Conservation (phyloP, 2,888 invertebrate genomes). For the Caenorhabditis angaria region DNA sequence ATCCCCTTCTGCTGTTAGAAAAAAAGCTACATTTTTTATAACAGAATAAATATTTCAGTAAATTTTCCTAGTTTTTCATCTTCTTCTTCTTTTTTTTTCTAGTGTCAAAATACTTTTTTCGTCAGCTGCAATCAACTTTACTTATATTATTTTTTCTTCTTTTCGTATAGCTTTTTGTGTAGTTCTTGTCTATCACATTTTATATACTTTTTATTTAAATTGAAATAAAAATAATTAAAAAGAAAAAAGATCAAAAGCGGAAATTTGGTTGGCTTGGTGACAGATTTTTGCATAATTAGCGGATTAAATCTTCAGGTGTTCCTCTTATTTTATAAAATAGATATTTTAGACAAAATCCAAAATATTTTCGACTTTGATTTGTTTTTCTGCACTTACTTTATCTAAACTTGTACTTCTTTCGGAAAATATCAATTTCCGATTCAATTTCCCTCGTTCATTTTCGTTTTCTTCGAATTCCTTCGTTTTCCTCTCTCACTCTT, state of each 20-base stretch:
- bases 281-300: too few relatives aligned
- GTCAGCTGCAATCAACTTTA: constrained; percentile 4
- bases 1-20: too few relatives aligned
- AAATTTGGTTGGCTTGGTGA: too few relatives aligned
- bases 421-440: not conserved
- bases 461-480: too few relatives aligned
- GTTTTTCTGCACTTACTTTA: not conserved
- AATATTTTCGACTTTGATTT: not conserved
- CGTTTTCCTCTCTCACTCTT: too few relatives aligned
- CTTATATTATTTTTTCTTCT: not conserved
- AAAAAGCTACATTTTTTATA: too few relatives aligned
- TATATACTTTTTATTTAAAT: too few relatives aligned
- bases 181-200: not conserved
- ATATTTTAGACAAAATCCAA: not conserved
- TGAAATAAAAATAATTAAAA: too few relatives aligned
- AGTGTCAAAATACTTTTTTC: constrained; percentile 1
- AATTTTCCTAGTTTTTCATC: not conserved
- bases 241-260: too few relatives aligned
- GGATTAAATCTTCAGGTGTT: too few relatives aligned
- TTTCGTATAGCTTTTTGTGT: not conserved
- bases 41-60: too few relatives aligned
- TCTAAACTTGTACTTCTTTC: not conserved
- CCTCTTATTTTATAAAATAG: too few relatives aligned
- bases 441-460: not conserved
- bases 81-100: not conserved